phyloP scores from a whole-genome alignment of 2,113 vertebrate species.

The Leucopsar rothschildi region DNA sequence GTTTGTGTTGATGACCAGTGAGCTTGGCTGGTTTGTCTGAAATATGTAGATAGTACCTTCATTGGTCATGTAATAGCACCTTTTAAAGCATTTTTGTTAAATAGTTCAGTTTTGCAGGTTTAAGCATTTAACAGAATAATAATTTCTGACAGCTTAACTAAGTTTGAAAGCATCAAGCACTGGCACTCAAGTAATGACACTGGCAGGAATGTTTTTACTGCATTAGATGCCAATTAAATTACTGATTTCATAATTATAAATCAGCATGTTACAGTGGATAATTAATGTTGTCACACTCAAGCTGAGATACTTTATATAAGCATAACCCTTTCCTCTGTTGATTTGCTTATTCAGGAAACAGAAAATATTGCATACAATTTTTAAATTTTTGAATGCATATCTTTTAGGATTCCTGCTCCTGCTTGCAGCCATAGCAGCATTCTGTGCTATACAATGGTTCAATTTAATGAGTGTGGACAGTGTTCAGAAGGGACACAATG shows the following conservation, averaged over 20 bases:
- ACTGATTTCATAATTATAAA: constrained; percentile 72
- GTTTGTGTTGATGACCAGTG: not conserved
- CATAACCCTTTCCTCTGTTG: constrained; percentile 45
- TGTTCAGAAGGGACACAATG: not conserved
- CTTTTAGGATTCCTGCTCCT: constrained; percentile 9
- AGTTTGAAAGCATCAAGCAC: constrained; percentile 52
- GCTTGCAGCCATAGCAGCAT: not conserved
- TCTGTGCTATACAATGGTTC: not conserved
- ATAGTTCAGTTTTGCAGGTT: not conserved
- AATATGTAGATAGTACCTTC: not conserved
- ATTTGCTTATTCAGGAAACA: constrained; percentile 58
- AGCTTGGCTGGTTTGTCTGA: not conserved
- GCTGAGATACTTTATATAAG: constrained; percentile 60
- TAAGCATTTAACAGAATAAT: constrained; percentile 6
- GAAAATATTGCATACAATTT: constrained; percentile 48
- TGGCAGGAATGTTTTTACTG: constrained; percentile 66
- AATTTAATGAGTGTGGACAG: not conserved
- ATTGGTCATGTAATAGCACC: not conserved
- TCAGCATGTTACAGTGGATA: constrained; percentile 62
- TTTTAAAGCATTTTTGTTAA: constrained; percentile 15
- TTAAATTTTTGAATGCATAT: constrained; percentile 28
- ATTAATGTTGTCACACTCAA: constrained; percentile 69
- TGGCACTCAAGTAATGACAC: constrained; percentile 44
- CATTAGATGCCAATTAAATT: constrained; percentile 73
- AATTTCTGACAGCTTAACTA: constrained; percentile 46